These are phyloP conservation scores for Brachionus angularis DNA, from an alignment of 1,140 invertebrate genomes.

Conservation along the genomic window DNA sequence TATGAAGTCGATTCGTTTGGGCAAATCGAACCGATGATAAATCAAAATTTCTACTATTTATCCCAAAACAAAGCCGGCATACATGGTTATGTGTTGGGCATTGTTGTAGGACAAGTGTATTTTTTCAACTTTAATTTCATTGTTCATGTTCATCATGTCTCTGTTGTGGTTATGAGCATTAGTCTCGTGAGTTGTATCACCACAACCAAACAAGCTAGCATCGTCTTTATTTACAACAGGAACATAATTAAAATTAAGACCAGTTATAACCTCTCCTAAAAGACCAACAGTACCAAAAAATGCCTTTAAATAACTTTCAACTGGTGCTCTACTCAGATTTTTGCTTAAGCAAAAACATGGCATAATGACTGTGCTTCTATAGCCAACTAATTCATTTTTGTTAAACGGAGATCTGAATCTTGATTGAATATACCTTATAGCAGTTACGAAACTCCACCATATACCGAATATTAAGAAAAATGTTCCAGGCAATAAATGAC, in stretches of 20 bases:
- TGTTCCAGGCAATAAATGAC: constrained; percentile 60
- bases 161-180: neutral
- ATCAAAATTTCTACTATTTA: constrained; percentile 55
- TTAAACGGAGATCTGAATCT: neutral
- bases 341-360: constrained; percentile 7
- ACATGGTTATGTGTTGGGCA: constrained; percentile 63
- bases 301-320: constrained; percentile 29
- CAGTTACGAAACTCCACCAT: constrained; percentile 54
- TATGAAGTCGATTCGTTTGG: constrained; percentile 57
- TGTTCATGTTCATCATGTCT: constrained; percentile 8
- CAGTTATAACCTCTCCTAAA: constrained; percentile 55
- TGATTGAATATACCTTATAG: constrained; percentile 13
- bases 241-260: constrained; percentile 47
- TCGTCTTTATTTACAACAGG: neutral
- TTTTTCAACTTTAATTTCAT: constrained; percentile 53
- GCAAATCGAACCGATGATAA: constrained; percentile 54
- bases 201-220: neutral
- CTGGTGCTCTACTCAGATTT: neutral
- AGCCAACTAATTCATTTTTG: constrained; percentile 4
- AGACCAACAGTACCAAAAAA: constrained; percentile 3
- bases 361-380: neutral
- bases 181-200: neutral
- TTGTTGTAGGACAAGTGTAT: constrained; percentile 51
- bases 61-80: constrained; percentile 60
- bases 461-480: constrained; percentile 60